A percentile compares a stretch with the other conserved stretches of the same genome.
Evolutionary conservation across 2,797 vertebrate species (phyloP).

Genomic region (Caiman crocodilus): DNA sequence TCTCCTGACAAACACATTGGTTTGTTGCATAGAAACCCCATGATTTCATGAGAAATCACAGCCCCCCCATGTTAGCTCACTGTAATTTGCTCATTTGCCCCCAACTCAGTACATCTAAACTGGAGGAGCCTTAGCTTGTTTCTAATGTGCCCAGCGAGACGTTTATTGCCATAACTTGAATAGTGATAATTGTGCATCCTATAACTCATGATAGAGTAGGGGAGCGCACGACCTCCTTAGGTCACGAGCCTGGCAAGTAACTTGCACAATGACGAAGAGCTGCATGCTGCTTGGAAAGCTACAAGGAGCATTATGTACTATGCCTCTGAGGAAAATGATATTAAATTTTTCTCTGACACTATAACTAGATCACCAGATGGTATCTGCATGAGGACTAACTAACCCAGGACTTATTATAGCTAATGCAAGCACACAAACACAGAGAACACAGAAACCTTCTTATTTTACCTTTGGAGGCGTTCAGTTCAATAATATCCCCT

Average conservation of each 20-base stretch:
- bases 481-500: background rate
- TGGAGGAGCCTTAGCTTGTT: background rate
- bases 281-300: no score
- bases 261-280: background rate
- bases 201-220: background rate
- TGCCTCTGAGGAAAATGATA: background rate
- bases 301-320: background rate
- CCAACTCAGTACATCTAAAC: background rate
- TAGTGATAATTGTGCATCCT: no score
- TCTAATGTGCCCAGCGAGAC: background rate
- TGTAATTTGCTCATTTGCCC: no score
- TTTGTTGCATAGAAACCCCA: no score
- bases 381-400: background rate
- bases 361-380: background rate
- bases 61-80: no score
- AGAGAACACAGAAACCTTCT: background rate
- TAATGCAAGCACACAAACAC: no score
- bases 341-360: background rate
- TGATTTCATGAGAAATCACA: no score
- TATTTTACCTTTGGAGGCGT: background rate
- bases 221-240: background rate
- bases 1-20: no score
- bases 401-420: no score
- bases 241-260: background rate
- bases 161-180: no score